These are phyloP conservation scores for Melanotaenia duboulayi DNA, from an alignment of 2,113 vertebrate species.

Conservation along the genomic window DNA sequence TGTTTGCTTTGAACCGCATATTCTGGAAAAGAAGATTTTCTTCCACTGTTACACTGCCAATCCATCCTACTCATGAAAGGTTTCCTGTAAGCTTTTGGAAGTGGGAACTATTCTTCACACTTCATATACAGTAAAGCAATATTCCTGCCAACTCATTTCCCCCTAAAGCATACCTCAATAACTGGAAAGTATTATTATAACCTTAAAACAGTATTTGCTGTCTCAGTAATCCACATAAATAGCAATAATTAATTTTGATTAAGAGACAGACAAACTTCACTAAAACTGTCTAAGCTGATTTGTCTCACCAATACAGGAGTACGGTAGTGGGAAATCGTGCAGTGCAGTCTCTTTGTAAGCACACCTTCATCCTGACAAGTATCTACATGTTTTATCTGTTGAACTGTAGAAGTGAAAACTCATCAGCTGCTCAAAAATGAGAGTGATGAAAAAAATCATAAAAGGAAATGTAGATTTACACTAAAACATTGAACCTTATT, in stretches of 20 bases:
- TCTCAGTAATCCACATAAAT: not conserved
- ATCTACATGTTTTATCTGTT: conserved; percentile 38
- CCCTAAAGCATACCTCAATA: not conserved
- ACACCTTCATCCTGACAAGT: conserved; percentile 21
- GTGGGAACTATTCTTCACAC: conserved; percentile 1
- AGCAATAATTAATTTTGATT: not conserved
- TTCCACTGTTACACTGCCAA: not conserved
- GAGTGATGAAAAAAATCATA: not conserved
- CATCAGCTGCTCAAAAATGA: conserved; percentile 2
- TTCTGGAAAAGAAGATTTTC: conserved; percentile 2
- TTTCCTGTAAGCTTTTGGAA: conserved; percentile 35
- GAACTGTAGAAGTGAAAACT: conserved; percentile 16
- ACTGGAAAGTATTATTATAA: not conserved
- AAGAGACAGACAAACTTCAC: not conserved
- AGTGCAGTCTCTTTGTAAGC: not conserved
- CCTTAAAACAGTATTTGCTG: not conserved
- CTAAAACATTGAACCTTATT: not conserved
- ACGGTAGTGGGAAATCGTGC: not conserved
- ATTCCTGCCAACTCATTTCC: conserved; percentile 19
- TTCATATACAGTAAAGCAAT: conserved; percentile 47
- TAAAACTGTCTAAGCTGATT: not conserved
- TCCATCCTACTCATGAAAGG: not conserved
- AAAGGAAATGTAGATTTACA: not conserved
- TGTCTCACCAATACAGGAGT: not conserved
- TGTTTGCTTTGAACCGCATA: conserved; percentile 53